Evolutionary conservation across 2,888 invertebrate species (phyloP), one percentile per base, ranked within the genome.

Genomic region (Drosophila barbarae): DNA sequence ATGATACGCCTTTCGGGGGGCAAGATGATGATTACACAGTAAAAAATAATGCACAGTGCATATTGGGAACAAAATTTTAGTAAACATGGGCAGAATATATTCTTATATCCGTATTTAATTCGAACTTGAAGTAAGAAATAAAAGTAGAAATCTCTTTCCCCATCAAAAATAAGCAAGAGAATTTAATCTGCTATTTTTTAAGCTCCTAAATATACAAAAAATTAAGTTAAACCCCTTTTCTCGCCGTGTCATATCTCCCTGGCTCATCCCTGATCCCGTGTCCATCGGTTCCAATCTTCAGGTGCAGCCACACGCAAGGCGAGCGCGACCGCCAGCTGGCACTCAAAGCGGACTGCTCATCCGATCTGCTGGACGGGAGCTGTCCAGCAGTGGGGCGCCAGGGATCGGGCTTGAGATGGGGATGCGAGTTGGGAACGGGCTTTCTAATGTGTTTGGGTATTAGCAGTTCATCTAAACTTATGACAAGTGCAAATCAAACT

Each of bases 391-490:
- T 38, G 47, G 53, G 73, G 58, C 52, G 65, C 41, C 78, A 39
- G 49, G 35, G 44, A 53, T 44, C 36, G 61, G 44, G 36, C 9
- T 10, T n/a, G 55, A 21, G 5, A 23, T 10, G 38, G 23, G 23
- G 26, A 30, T 28, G 44, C 15, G 12, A 44, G 28, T 4, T 39
- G 38, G 58, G 67, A 41, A 38, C 72, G 77, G 72, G 77, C 81
- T 86, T 82, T 82, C 85, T 83, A 86, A 81, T 81, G 81, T 83
- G 81, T 85, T 83, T 70, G 74, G 66, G 77, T 80, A 86, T 86
- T 86, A 86, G 86, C 80, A 82, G 81, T 86, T 82, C 81, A 82
- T 82, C 75, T 82, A 70, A 83, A 79, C 86, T 86, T 82, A 86
- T 82, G 81, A 82, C 86, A 82, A 74, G 80, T 79, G 85, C 85